phyloP scores from a whole-genome alignment of 2,888 invertebrate genomes.

The Watsonalla cultraria region DNA sequence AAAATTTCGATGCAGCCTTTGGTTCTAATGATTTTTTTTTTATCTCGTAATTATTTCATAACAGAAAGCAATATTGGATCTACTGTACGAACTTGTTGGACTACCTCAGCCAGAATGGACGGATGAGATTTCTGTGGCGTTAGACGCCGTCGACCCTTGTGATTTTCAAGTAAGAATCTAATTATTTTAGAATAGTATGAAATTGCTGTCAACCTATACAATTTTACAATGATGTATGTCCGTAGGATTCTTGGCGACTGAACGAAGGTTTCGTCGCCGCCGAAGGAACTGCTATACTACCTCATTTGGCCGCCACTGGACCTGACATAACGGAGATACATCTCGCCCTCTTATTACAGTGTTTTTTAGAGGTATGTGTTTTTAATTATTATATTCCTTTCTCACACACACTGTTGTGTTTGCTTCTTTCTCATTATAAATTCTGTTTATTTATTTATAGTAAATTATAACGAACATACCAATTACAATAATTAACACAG shows the following conservation, averaged over 20 bases:
- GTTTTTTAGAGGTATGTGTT: constrained; percentile 85
- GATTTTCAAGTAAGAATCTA: constrained; percentile 79
- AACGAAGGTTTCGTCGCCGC: constrained; percentile 97
- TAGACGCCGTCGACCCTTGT: constrained; percentile 93
- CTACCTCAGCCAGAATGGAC: constrained; percentile 95
- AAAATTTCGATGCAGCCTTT: too few relatives aligned
- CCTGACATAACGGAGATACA: constrained; percentile 96
- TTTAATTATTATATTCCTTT: not conserved
- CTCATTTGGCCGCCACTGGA: constrained; percentile 90
- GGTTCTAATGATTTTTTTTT: not conserved
- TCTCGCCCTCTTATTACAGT: constrained; percentile 90
- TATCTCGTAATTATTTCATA: constrained; percentile 19
- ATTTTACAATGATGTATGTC: constrained; percentile 5
- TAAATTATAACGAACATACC: too few relatives aligned
- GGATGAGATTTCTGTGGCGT: constrained; percentile 92
- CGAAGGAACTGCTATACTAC: constrained; percentile 91
- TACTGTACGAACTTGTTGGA: constrained; percentile 93
- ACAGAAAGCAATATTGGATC: constrained; percentile 94
- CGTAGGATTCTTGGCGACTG: constrained; percentile 89
- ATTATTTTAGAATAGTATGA: not conserved
- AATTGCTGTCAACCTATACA: not conserved
- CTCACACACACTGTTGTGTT: too few relatives aligned
- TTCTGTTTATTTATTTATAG: too few relatives aligned
- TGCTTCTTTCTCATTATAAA: too few relatives aligned
- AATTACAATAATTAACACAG: too few relatives aligned